Evolutionary conservation across 2,797 vertebrate species (phyloP).

Genomic region (Orientallactaga sibirica): DNA sequence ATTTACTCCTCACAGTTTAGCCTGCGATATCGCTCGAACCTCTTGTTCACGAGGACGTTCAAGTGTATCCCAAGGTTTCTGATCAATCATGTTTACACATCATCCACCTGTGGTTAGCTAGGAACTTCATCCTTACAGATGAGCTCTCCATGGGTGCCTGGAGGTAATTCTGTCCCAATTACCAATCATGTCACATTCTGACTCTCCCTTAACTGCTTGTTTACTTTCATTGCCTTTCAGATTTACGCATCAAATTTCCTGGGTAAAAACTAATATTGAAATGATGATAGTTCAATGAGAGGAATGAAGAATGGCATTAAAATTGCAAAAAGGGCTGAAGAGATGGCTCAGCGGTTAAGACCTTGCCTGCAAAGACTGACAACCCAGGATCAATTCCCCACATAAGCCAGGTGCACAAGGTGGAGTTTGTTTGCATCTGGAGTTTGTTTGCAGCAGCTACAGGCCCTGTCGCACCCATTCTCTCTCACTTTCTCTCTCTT

Average conservation of each 20-base stretch:
- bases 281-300: constrained; percentile 32
- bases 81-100: not conserved
- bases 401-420: no score
- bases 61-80: not conserved
- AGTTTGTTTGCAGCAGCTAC: no score
- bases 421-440: no score
- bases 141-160: not conserved
- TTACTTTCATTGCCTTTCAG: constrained; percentile 45
- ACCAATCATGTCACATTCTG: not conserved
- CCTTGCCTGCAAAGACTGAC: no score
- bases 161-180: not conserved
- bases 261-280: constrained; percentile 54
- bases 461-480: no score
- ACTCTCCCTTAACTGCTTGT: not conserved
- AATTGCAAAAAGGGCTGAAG: not conserved
- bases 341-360: no score
- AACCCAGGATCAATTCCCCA: no score
- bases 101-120: not conserved
- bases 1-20: not conserved
- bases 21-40: not conserved
- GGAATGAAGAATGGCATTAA: constrained; percentile 46
- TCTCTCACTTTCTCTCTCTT: no score
- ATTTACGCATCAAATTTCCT: constrained; percentile 28
- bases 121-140: not conserved
- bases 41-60: not conserved